Conservation (phyloP, 2,797 vertebrate species). For the Discoglossus pictus region DNA sequence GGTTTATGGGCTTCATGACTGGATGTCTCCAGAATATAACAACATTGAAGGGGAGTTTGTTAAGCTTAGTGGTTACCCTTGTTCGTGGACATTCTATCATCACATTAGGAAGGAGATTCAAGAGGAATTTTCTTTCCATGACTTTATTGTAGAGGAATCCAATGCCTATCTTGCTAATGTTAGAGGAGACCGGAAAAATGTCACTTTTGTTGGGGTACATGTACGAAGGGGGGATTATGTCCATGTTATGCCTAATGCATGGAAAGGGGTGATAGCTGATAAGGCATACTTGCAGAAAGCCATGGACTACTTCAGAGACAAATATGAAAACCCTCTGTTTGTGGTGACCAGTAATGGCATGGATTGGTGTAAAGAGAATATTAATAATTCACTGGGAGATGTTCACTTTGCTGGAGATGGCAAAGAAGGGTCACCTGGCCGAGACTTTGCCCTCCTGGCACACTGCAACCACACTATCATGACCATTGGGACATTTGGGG, state of each 20-base stretch:
- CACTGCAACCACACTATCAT: slow-evolving; percentile 65
- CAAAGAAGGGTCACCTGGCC: slow-evolving; percentile 23
- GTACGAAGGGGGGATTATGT: slow-evolving; percentile 64
- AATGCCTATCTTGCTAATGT: slow-evolving; percentile 26
- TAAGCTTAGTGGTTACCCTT: slow-evolving; percentile 50
- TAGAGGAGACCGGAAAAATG: neutral
- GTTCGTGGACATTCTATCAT: slow-evolving; percentile 63
- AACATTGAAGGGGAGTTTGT: slow-evolving; percentile 5
- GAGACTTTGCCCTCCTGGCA: slow-evolving; percentile 55
- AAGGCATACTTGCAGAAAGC: slow-evolving; percentile 56
- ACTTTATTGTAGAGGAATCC: slow-evolving; percentile 38
- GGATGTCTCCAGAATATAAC: slow-evolving; percentile 55
- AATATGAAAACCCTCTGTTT: slow-evolving; percentile 11
- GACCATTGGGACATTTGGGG: slow-evolving; percentile 64
- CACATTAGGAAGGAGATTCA: slow-evolving; percentile 53
- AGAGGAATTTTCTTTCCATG: slow-evolving; percentile 54
- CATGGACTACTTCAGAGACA: slow-evolving; percentile 55
- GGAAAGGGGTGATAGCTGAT: slow-evolving; percentile 63
- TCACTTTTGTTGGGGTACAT: slow-evolving; percentile 58
- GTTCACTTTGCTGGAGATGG: slow-evolving; percentile 57
- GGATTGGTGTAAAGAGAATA: slow-evolving; percentile 57
- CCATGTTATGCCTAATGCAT: slow-evolving; percentile 28
- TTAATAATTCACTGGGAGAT: slow-evolving; percentile 49
- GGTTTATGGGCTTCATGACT: slow-evolving; percentile 47
- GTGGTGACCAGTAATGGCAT: slow-evolving; percentile 30